Percentiles rank a stretch among this genome's conserved stretches.
phyloP scores from a whole-genome alignment of 2,113 vertebrate species.

The Lasiurus borealis region DNA sequence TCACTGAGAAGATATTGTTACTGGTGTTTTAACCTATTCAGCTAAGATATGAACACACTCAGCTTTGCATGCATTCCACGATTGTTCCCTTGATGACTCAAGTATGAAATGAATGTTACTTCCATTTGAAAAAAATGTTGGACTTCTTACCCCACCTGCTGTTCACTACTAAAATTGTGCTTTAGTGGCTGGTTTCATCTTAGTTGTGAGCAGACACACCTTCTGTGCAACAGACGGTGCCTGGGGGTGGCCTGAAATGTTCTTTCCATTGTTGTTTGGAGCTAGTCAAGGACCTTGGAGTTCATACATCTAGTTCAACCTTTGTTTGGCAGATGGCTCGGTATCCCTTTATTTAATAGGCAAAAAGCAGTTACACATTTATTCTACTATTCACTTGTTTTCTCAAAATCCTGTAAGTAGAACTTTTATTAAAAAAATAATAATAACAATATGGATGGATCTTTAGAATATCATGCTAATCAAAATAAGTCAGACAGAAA shows the following conservation, averaged over 20 bases:
- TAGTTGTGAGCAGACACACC: neutral
- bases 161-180: neutral
- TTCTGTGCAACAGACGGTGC: neutral
- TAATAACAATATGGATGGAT: neutral
- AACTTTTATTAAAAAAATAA: neutral
- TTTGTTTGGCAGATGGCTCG: neutral
- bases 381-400: neutral
- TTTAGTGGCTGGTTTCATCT: neutral
- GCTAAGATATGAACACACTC: neutral
- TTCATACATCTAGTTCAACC: neutral
- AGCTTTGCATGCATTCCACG: neutral
- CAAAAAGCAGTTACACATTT: neutral
- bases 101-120: neutral
- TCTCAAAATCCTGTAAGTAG: neutral
- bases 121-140: neutral
- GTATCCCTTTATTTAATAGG: neutral
- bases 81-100: accelerated
- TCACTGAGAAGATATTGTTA: accelerated
- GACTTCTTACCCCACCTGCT: conserved; percentile 69
- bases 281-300: neutral
- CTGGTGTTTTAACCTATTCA: neutral
- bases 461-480: neutral
- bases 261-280: neutral
- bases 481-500: neutral
- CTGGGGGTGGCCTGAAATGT: neutral